A percentile compares a stretch with the other conserved stretches of the same genome.
These are phyloP conservation scores for Gnathonemus longibarbis DNA, from an alignment of 2,113 vertebrate species.

Conservation along the genomic window DNA sequence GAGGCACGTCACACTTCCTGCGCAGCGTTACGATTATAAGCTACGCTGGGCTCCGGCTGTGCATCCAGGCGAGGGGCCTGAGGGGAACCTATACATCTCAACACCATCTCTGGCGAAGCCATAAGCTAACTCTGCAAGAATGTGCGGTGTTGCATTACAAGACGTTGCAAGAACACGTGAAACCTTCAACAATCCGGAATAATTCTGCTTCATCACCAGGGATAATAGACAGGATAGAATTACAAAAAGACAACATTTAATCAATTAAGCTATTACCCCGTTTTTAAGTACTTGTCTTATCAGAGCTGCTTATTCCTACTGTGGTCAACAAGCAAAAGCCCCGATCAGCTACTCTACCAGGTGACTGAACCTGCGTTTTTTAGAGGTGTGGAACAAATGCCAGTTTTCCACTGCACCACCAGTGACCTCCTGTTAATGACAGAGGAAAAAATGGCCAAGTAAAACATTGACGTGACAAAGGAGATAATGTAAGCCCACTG, in stretches of 20 bases:
- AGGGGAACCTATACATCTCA: background rate
- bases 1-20: background rate
- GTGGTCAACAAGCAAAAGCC: background rate
- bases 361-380: background rate
- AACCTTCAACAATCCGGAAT: background rate
- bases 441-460: background rate
- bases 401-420: background rate
- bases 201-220: background rate
- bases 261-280: background rate
- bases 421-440: slow-evolving; percentile 4
- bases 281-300: background rate
- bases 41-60: background rate
- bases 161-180: background rate
- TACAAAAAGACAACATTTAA: background rate
- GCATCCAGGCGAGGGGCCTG: background rate
- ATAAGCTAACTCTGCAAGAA: background rate
- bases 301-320: background rate
- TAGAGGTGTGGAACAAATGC: background rate
- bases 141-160: background rate
- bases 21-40: background rate
- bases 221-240: background rate
- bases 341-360: background rate
- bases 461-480: background rate
- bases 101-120: background rate
- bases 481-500: background rate